Conservation (phyloP, 2,797 vertebrate genomes). For the Fundulus diaphanus region DNA sequence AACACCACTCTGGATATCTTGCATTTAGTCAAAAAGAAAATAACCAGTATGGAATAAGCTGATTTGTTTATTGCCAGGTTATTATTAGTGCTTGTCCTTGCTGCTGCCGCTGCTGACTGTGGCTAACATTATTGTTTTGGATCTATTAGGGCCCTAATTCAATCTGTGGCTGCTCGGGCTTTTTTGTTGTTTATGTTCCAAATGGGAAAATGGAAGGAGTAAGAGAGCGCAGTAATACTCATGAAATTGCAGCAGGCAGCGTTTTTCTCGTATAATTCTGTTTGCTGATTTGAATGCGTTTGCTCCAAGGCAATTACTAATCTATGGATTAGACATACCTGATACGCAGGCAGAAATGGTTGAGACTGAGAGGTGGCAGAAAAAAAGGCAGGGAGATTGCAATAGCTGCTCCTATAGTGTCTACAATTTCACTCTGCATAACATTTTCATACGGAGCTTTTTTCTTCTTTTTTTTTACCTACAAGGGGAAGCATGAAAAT, state of each 20-base stretch:
- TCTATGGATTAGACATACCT: conserved; percentile 75
- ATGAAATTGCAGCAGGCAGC: conserved; percentile 74
- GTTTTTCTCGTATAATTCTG: conserved; percentile 73
- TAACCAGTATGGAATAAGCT: conserved; percentile 43
- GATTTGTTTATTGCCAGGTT: conserved; percentile 64
- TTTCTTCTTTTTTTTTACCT: conserved; percentile 12
- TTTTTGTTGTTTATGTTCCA: conserved; percentile 66
- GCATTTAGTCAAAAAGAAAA: conserved; percentile 36
- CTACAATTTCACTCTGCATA: conserved; percentile 39
- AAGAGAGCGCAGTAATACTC: conserved; percentile 59
- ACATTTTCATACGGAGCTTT: conserved; percentile 36
- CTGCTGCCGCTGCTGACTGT: conserved; percentile 61
- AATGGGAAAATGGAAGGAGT: conserved; percentile 55
- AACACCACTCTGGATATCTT: conserved; percentile 43
- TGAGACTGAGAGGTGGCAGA: conserved; percentile 10
- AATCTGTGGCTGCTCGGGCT: conserved; percentile 57
- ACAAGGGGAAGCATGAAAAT: conserved; percentile 7
- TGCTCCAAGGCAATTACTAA: conserved; percentile 76
- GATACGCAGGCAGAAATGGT: conserved; percentile 58
- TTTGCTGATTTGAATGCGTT: conserved; percentile 78
- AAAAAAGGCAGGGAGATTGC: conserved; percentile 32
- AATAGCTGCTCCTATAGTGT: conserved; percentile 13
- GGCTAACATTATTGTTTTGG: conserved; percentile 72
- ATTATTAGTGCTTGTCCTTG: conserved; percentile 58
- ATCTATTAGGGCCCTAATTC: conserved; percentile 72